Conservation (phyloP, 2,888 invertebrate genomes). For the Limnephilus marmoratus region DNA sequence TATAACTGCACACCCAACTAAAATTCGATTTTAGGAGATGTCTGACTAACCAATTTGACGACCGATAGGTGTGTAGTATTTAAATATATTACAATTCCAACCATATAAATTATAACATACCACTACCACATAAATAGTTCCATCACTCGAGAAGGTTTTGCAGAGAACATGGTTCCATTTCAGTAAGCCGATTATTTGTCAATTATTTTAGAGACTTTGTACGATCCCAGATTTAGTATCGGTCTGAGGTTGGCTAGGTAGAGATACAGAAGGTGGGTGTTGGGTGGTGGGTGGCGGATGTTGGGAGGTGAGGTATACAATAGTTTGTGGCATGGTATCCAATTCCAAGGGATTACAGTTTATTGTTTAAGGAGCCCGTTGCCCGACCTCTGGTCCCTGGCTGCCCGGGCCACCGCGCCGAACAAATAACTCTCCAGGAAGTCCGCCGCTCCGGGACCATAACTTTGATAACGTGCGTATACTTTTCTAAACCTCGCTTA, state of each 20-base stretch:
- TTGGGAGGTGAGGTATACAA: background rate
- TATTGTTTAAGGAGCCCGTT: constrained; percentile 15
- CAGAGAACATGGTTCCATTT: constrained; percentile 18
- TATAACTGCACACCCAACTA: no score
- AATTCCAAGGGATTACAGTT: constrained; percentile 40
- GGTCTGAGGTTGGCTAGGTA: constrained; percentile 32
- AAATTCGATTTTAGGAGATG: no score
- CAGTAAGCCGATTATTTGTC: constrained; percentile 40
- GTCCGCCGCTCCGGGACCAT: constrained; percentile 10
- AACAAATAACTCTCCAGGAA: constrained; percentile 33
- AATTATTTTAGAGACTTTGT: constrained; percentile 37
- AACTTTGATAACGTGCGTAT: constrained; percentile 37
- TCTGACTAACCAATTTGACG: no score
- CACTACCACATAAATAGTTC: background rate
- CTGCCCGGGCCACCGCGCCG: constrained; percentile 20
- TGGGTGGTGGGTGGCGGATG: background rate
- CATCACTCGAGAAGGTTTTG: background rate
- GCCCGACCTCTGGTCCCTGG: background rate
- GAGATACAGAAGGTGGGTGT: background rate
- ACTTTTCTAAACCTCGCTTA: constrained; percentile 11
- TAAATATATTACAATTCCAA: background rate
- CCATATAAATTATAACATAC: background rate
- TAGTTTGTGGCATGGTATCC: background rate
- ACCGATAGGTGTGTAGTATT: background rate
- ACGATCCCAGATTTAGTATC: constrained; percentile 33